A percentile compares a stretch with the other conserved stretches of the same genome.
These are phyloP conservation scores for Halocaridina rubra DNA, from an alignment of 2,888 invertebrate species.

Conservation along the genomic window DNA sequence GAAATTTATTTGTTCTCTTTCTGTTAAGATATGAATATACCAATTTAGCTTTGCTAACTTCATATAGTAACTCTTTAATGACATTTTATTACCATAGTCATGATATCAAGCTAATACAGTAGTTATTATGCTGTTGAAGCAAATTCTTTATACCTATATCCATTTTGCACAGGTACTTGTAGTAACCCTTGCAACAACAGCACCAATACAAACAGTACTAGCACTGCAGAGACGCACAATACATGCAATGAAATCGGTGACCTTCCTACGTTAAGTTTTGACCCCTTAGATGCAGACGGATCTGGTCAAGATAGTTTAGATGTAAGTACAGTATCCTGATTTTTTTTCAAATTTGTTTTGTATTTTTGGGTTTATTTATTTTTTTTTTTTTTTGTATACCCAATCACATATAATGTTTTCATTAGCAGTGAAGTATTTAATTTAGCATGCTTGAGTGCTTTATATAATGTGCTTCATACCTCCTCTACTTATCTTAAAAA, in stretches of 20 bases:
- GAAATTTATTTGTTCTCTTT: conserved; percentile 17
- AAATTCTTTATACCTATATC: too few relatives aligned
- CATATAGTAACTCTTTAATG: too few relatives aligned
- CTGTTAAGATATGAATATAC: not conserved
- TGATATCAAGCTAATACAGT: too few relatives aligned
- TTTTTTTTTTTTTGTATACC: too few relatives aligned
- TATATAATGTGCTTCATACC: too few relatives aligned
- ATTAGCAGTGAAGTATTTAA: too few relatives aligned
- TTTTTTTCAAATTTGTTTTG: too few relatives aligned
- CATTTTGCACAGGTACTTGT: conserved; percentile 62
- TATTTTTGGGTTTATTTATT: too few relatives aligned
- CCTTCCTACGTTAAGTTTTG: conserved; percentile 62
- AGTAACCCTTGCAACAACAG: conserved; percentile 65
- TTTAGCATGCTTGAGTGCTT: too few relatives aligned
- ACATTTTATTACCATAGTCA: conserved; percentile 35
- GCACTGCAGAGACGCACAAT: conserved; percentile 7
- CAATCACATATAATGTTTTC: too few relatives aligned
- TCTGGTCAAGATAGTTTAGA: conserved; percentile 58
- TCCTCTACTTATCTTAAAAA: too few relatives aligned
- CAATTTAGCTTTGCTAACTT: not conserved
- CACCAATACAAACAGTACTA: conserved; percentile 65
- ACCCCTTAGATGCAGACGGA: conserved; percentile 60
- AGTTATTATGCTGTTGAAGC: too few relatives aligned
- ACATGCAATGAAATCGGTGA: conserved; percentile 62
- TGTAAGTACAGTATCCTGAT: conserved; percentile 61